A percentile compares a stretch with the other conserved stretches of the same genome.
phyloP scores from a whole-genome alignment of 64 coral and sea anemone genomes.

The Cladopsammia gracilis region DNA sequence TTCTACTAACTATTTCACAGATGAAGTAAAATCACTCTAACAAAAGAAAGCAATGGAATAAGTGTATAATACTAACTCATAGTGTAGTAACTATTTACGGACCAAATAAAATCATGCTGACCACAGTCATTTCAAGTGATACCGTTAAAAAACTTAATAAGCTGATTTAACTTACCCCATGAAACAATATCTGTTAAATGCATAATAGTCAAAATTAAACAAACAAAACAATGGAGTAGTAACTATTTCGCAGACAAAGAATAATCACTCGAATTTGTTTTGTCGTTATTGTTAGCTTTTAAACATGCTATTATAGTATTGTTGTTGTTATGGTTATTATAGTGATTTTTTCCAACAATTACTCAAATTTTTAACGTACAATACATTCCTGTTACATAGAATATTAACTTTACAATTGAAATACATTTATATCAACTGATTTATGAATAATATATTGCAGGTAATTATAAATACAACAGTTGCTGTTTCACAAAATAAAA shows the following conservation, averaged over 20 bases:
- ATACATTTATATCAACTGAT: no score
- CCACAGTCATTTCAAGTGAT: not conserved
- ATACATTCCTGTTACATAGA: conserved; percentile 8
- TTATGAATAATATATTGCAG: no score
- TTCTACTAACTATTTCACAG: no score
- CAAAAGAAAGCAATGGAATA: conserved; percentile 33
- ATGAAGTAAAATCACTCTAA: no score
- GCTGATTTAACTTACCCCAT: conserved; percentile 45
- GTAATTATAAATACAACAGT: conserved; percentile 26
- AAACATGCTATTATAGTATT: conserved; percentile 56
- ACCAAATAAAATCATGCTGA: conserved; percentile 17
- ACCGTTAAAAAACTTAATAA: conserved; percentile 32
- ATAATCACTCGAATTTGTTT: conserved; percentile 46
- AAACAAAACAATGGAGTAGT: conserved; percentile 38
- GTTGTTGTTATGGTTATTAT: conserved; percentile 56
- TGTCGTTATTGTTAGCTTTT: conserved; percentile 53
- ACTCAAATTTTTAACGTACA: conserved; percentile 43
- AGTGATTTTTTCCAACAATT: conserved; percentile 51
- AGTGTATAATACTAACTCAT: conserved; percentile 9
- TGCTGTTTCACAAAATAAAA: conserved; percentile 69
- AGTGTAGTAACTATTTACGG: conserved; percentile 12
- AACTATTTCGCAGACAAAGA: conserved; percentile 36
- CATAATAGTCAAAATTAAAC: conserved; percentile 34
- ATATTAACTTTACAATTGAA: no score
- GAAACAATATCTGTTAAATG: conserved; percentile 42